Percentiles rank a stretch among this genome's conserved stretches.
Conservation (phyloP, 2,888 invertebrate species). For the Ormyrus nitidulus region DNA sequence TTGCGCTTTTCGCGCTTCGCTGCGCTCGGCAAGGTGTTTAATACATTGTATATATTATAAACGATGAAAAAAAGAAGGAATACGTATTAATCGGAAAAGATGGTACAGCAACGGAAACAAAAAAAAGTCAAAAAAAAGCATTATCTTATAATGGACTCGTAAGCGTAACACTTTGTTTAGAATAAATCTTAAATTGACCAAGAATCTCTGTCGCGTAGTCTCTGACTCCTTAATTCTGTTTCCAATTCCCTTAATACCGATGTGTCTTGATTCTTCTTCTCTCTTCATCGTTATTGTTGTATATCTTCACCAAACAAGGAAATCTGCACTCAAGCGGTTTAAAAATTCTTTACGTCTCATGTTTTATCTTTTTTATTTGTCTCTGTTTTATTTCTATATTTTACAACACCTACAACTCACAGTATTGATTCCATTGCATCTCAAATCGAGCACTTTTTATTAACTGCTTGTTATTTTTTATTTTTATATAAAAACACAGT, state of each 20-base stretch:
- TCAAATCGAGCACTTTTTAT: slow-evolving; percentile 48
- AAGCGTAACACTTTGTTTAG: slow-evolving; percentile 74
- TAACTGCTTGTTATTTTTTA: slow-evolving; percentile 56
- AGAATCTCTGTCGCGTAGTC: slow-evolving; percentile 62
- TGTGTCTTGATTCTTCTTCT: slow-evolving; percentile 32
- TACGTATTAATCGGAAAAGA: slow-evolving; percentile 66
- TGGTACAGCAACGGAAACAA: slow-evolving; percentile 56
- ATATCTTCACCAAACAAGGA: slow-evolving; percentile 25
- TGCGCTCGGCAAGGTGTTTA: slow-evolving; percentile 53
- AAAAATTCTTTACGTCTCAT: slow-evolving; percentile 9
- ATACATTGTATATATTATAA: slow-evolving; percentile 56
- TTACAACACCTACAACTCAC: slow-evolving; percentile 12
- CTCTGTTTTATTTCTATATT: not conserved
- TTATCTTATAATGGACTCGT: slow-evolving; percentile 69
- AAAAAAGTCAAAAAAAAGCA: slow-evolving; percentile 63
- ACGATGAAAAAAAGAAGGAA: slow-evolving; percentile 52
- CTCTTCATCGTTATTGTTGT: slow-evolving; percentile 38
- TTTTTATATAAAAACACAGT: slow-evolving; percentile 55
- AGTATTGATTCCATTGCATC: slow-evolving; percentile 27
- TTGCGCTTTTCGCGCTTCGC: slow-evolving; percentile 42
- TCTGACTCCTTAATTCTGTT: slow-evolving; percentile 51
- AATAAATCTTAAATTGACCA: slow-evolving; percentile 75
- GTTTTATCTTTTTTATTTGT: slow-evolving; percentile 18
- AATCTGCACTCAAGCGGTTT: slow-evolving; percentile 24
- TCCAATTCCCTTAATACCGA: slow-evolving; percentile 3